Percentiles rank a stretch among this genome's conserved stretches.
Evolutionary conservation across 1,140 invertebrate species (phyloP).

Genomic region (Phthorimaea operculella): DNA sequence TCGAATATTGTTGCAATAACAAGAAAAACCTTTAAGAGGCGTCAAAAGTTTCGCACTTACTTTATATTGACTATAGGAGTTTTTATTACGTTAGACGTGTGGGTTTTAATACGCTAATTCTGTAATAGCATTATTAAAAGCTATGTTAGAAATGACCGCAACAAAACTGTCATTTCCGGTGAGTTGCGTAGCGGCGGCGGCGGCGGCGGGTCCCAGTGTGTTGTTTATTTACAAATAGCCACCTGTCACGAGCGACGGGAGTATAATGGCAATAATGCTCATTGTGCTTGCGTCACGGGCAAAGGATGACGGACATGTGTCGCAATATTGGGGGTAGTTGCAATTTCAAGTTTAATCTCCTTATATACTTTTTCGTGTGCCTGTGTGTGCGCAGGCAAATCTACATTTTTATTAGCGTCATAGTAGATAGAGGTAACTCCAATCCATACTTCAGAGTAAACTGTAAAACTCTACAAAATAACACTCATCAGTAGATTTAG

Average conservation of each 20-base stretch:
- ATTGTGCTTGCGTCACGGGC: not conserved
- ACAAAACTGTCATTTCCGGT: slow-evolving; percentile 4
- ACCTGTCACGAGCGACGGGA: slow-evolving; percentile 24
- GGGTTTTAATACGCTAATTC: slow-evolving; percentile 1
- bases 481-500: too few species aligned
- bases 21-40: slow-evolving; percentile 3
- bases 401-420: too few species aligned
- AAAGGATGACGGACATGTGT: not conserved
- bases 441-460: too few species aligned
- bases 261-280: not conserved
- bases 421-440: too few species aligned
- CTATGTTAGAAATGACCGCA: not conserved
- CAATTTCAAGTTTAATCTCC: not conserved
- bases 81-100: not conserved
- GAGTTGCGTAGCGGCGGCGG: not conserved
- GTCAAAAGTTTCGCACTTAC: not conserved
- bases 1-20: slow-evolving; percentile 21
- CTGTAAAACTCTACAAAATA: too few species aligned
- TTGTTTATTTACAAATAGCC: slow-evolving; percentile 21
- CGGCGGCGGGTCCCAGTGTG: not conserved
- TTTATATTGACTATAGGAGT: not conserved
- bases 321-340: not conserved
- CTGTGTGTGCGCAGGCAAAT: too few species aligned
- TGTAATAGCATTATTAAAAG: slow-evolving; percentile 2
- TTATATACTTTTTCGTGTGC: too few species aligned